These are phyloP conservation scores for Cryptus armator DNA, from an alignment of 2,888 invertebrate genomes.

Conservation along the genomic window DNA sequence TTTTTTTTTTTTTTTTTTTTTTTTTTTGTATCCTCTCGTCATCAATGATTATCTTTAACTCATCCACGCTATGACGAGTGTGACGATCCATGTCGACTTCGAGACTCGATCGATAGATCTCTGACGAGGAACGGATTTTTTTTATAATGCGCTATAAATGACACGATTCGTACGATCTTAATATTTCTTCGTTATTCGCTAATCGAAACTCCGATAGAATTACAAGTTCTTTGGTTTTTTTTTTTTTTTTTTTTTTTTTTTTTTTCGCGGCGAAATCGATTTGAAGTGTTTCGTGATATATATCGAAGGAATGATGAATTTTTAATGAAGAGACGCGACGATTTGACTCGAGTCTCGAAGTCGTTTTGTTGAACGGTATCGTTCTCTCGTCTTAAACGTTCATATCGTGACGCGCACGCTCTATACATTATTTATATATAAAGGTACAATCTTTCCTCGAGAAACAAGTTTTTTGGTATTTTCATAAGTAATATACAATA, in stretches of 20 bases:
- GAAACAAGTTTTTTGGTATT: conserved; percentile 72
- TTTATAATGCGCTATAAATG: conserved; percentile 24
- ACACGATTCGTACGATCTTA: conserved; percentile 16
- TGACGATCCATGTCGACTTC: conserved; percentile 17
- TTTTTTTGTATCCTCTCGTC: conserved; percentile 29
- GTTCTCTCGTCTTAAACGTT: conserved; percentile 34
- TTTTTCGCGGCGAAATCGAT: conserved; percentile 36
- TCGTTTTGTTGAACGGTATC: conserved; percentile 27
- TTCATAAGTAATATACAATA: conserved; percentile 82
- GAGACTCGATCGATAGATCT: conserved; percentile 35
- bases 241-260: conserved; percentile 34
- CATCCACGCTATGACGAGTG: conserved; percentile 13
- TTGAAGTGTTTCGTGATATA: conserved; percentile 24
- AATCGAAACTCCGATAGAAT: conserved; percentile 35
- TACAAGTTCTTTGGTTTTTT: conserved; percentile 6
- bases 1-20: conserved; percentile 15
- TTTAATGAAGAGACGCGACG: conserved; percentile 43
- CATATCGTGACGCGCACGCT: conserved; percentile 70
- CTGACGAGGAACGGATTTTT: conserved; percentile 35
- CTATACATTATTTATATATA: conserved; percentile 77
- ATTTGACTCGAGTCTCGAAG: conserved; percentile 43
- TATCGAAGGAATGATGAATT: conserved; percentile 37
- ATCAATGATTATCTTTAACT: conserved; percentile 24
- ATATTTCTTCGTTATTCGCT: conserved; percentile 40
- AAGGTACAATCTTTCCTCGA: conserved; percentile 79